phyloP scores from a whole-genome alignment of 2,888 invertebrate species.

The Fabriciana adippe region DNA sequence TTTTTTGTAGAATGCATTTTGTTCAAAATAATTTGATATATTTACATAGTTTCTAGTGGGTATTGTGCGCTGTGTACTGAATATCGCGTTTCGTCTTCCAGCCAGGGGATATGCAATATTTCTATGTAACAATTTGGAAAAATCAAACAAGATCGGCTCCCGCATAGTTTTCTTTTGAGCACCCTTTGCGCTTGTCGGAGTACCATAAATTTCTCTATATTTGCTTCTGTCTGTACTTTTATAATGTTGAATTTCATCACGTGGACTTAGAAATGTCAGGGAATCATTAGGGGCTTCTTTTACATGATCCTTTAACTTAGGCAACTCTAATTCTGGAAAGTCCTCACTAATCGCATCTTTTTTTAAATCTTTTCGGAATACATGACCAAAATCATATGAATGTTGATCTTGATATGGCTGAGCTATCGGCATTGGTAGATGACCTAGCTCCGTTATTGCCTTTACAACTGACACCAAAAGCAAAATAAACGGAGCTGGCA shows the following conservation, averaged over 20 bases:
- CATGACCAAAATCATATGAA: constrained; percentile 55
- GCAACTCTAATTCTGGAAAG: constrained; percentile 43
- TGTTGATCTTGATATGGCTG: constrained; percentile 25
- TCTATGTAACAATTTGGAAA: constrained; percentile 43
- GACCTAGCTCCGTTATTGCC: constrained; percentile 13
- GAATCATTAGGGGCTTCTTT: constrained; percentile 31
- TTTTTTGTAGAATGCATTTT: constrained; percentile 39
- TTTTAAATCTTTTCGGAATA: constrained; percentile 50
- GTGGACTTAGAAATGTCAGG: constrained; percentile 33
- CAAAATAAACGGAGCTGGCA: constrained; percentile 27
- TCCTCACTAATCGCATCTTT: constrained; percentile 43
- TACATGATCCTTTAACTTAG: constrained; percentile 27
- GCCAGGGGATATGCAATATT: constrained; percentile 39
- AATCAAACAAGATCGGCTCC: constrained; percentile 38
- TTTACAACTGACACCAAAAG: constrained; percentile 20
- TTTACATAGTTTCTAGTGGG: neutral
- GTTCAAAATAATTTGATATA: constrained; percentile 34
- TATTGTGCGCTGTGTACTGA: neutral
- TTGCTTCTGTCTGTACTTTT: constrained; percentile 12
- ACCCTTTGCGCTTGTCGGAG: too few species aligned
- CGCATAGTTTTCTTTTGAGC: neutral
- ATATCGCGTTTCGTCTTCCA: neutral
- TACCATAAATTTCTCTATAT: neutral
- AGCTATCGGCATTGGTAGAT: neutral
- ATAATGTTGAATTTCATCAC: constrained; percentile 40